Conservation (phyloP, 2,888 invertebrate genomes). For the Linyphia triangularis region DNA sequence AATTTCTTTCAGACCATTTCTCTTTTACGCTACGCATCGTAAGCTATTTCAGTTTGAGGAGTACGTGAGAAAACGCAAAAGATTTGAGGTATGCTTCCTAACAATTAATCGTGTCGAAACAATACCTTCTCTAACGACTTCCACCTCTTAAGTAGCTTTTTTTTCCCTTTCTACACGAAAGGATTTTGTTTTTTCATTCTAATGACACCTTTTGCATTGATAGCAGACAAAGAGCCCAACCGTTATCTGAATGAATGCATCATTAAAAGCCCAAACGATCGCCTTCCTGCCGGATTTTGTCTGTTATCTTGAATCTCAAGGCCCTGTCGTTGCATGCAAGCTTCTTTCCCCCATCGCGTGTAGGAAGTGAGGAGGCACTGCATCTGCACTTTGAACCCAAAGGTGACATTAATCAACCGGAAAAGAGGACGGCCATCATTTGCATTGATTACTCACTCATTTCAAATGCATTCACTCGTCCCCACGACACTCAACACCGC, state of each 20-base stretch:
- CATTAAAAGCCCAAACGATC: slow-evolving; percentile 63
- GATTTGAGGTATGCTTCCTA: background rate
- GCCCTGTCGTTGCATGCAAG: no score
- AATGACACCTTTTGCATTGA: slow-evolving; percentile 61
- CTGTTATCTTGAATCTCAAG: slow-evolving; percentile 60
- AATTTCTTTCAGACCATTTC: background rate
- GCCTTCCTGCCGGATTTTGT: slow-evolving; percentile 67
- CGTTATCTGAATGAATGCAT: slow-evolving; percentile 64
- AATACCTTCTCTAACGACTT: slow-evolving; percentile 17
- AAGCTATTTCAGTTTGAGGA: background rate
- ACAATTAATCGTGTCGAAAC: background rate
- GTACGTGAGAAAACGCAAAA: slow-evolving; percentile 1
- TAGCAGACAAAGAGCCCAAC: slow-evolving; percentile 67
- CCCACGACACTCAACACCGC: no score
- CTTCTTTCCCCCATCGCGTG: slow-evolving; percentile 42
- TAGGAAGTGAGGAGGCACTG: slow-evolving; percentile 43
- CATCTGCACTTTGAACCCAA: slow-evolving; percentile 51
- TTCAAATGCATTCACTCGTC: no score
- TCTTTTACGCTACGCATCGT: background rate
- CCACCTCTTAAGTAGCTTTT: background rate
- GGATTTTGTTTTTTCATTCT: background rate
- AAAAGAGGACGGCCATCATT: slow-evolving; percentile 61
- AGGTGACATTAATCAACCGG: slow-evolving; percentile 64
- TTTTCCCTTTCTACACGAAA: background rate
- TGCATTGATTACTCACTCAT: slow-evolving; percentile 70